Percentiles rank a stretch among this genome's conserved stretches.
Evolutionary conservation across 2,888 invertebrate genomes (phyloP).

Genomic region (Mechanitis mazaeus): DNA sequence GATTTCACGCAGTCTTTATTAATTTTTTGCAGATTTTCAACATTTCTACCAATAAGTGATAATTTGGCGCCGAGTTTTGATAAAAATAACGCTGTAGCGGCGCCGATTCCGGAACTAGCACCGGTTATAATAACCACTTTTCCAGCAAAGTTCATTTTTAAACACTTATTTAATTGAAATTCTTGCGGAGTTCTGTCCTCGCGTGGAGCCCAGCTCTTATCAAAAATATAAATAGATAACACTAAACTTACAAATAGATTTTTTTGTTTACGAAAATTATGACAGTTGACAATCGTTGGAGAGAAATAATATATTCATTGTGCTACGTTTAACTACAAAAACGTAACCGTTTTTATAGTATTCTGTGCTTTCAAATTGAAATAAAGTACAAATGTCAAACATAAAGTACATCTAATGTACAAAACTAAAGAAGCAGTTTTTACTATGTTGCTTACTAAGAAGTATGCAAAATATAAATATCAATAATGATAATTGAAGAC

Average conservation of each 20-base stretch:
- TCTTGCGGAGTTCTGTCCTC: neutral
- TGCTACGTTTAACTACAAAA: no score
- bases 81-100: conserved; percentile 86
- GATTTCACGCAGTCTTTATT: conserved; percentile 58
- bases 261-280: no score
- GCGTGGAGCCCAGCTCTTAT: conserved; percentile 19
- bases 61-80: conserved; percentile 85
- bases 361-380: no score
- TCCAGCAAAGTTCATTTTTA: conserved; percentile 77
- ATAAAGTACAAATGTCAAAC: no score
- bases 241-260: conserved; percentile 19
- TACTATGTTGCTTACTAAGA: no score
- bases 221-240: conserved; percentile 33
- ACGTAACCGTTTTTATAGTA: no score
- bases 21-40: conserved; percentile 76
- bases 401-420: no score
- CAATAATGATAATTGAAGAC: no score
- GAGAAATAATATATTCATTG: no score
- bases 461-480: no score
- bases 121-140: conserved; percentile 87
- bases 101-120: conserved; percentile 91
- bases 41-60: conserved; percentile 83
- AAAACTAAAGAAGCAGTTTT: no score
- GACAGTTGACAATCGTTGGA: no score
- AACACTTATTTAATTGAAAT: neutral